A percentile compares a stretch with the other conserved stretches of the same genome.
phyloP scores from a whole-genome alignment of 2,113 vertebrate species.

The Uropsilus gracilis region DNA sequence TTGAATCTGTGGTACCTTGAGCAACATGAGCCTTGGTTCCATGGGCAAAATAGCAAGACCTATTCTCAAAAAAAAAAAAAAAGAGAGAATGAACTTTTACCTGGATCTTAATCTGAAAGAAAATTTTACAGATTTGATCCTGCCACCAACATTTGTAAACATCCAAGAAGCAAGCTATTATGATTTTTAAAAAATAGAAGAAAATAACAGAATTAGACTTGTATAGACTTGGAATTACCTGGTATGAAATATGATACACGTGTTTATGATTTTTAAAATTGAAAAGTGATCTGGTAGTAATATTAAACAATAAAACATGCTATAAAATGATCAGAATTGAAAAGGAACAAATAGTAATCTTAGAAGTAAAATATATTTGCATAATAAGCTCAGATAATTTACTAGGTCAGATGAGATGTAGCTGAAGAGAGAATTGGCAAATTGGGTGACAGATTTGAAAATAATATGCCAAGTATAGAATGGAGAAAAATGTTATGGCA shows the following conservation, averaged over 20 bases:
- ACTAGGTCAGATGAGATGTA: not conserved
- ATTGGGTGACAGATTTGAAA: not conserved
- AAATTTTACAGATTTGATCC: not conserved
- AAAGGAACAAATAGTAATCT: not conserved
- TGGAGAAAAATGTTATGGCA: not conserved
- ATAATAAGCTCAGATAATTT: not conserved
- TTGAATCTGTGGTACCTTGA: too few species aligned
- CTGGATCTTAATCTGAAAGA: not conserved
- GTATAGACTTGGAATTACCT: not conserved
- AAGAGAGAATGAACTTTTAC: too few species aligned
- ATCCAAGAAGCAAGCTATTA: not conserved
- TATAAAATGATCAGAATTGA: not conserved
- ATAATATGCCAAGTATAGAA: not conserved
- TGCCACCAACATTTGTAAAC: not conserved
- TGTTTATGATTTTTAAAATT: not conserved
- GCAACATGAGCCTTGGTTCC: too few species aligned
- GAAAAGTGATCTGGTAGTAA: not conserved
- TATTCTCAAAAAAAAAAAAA: too few species aligned
- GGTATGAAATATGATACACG: not conserved
- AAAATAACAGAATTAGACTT: not conserved
- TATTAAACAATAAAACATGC: not conserved
- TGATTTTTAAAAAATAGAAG: not conserved
- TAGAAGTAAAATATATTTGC: constrained; percentile 17
- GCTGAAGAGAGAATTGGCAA: not conserved
- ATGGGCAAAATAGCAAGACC: too few species aligned